These are phyloP conservation scores for Paelopatides confundens DNA, from an alignment of 53 echinoderm and acorn worm genomes.

Conservation along the genomic window DNA sequence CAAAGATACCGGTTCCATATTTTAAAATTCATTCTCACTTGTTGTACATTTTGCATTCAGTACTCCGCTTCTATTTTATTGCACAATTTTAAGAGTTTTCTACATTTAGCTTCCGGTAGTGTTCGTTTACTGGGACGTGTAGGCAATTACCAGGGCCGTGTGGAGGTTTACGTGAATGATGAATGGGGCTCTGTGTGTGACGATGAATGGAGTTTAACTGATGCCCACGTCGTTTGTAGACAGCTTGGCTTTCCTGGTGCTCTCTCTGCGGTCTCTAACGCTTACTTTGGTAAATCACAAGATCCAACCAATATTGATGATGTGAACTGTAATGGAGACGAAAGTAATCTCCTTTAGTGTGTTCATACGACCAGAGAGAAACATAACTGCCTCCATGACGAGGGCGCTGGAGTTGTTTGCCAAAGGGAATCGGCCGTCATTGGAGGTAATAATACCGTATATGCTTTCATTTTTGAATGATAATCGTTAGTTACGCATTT, in stretches of 20 bases:
- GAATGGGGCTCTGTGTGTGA: slow-evolving; percentile 73
- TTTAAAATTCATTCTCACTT: too few species aligned
- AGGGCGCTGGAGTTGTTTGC: slow-evolving; percentile 63
- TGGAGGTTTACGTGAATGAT: slow-evolving; percentile 48
- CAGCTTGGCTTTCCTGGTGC: slow-evolving; percentile 71
- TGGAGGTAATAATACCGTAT: background rate
- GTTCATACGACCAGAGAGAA: background rate
- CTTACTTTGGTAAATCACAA: slow-evolving; percentile 33
- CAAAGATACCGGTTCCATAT: too few species aligned
- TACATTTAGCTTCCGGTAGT: background rate
- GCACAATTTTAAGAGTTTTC: background rate
- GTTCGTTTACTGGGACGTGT: background rate
- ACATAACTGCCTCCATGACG: slow-evolving; percentile 47
- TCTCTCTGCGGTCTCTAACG: slow-evolving; percentile 33
- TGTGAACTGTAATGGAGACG: slow-evolving; percentile 61
- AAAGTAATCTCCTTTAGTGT: slow-evolving; percentile 55
- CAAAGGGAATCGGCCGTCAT: background rate
- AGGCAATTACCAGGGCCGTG: slow-evolving; percentile 41
- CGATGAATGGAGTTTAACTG: slow-evolving; percentile 18
- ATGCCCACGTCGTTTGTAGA: slow-evolving; percentile 70
- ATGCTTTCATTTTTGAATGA: too few species aligned
- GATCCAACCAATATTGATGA: slow-evolving; percentile 41
- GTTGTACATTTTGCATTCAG: too few species aligned
- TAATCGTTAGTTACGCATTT: too few species aligned
- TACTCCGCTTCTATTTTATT: too few species aligned